Percentiles rank a stretch among this genome's conserved stretches.
These are phyloP conservation scores for Zosterops borbonicus DNA, from an alignment of 2,113 vertebrate genomes.

Conservation along the genomic window DNA sequence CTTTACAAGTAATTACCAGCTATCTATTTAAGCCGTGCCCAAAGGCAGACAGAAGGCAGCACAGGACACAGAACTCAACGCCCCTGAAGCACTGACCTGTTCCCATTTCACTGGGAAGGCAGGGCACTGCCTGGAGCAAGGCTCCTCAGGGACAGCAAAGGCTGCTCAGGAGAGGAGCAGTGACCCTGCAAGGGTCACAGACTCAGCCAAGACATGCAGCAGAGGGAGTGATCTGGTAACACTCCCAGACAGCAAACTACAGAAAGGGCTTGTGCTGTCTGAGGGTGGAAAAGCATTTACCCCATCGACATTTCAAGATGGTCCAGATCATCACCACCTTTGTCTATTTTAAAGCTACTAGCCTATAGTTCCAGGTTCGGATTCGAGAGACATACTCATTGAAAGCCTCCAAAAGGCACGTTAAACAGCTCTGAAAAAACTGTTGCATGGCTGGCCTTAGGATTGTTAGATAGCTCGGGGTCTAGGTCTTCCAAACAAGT, in stretches of 20 bases:
- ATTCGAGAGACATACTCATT: background rate
- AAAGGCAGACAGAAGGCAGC: slow-evolving; percentile 26
- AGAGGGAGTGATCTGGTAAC: background rate
- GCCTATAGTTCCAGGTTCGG: background rate
- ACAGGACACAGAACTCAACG: background rate
- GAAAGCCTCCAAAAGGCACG: background rate
- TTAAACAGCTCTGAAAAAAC: background rate
- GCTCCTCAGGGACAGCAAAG: background rate
- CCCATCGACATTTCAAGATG: background rate
- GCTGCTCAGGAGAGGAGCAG: background rate
- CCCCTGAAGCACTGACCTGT: background rate
- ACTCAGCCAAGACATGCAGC: background rate
- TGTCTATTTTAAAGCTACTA: background rate
- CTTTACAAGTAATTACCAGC: slow-evolving; percentile 45
- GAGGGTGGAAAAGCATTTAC: background rate
- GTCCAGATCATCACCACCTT: background rate
- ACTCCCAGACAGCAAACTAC: background rate
- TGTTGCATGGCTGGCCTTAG: background rate
- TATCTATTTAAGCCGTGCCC: slow-evolving; percentile 1
- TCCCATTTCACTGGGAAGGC: background rate
- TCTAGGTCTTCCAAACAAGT: background rate
- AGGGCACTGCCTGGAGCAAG: background rate
- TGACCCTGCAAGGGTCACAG: background rate
- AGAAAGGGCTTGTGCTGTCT: background rate
- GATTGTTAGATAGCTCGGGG: background rate